Base-by-base conservation (phyloP, 2,113 vertebrate genomes). In the Leuciscus idus region DNA sequence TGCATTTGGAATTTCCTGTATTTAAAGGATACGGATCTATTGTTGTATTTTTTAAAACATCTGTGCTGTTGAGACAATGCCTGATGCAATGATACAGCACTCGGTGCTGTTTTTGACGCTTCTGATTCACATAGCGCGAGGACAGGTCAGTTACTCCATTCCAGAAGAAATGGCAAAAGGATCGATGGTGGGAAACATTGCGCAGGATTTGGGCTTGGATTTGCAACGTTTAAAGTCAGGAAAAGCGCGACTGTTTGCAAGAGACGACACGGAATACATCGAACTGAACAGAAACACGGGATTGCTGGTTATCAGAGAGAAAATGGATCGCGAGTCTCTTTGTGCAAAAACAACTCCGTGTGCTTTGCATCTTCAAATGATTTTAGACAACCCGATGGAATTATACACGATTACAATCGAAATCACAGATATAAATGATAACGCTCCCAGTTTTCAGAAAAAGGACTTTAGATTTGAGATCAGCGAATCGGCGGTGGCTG, bases 401-500 rank as follows among this genome's bases (percentile, higher is more conserved):
- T 55, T 83, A 2, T 83, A 89, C 68, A 57, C 86, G 0, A 64
- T 90, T n/a, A 78, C 66, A 48, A 30, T 89, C 0, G 75, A 89
- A 48, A 81, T 89, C 30, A 33, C 43, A 55, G 89, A 89, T 62
- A 86, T 89, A 26, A 83, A 83, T n/a, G 81, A 83, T 36, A 83
- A 83, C 19, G 21, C 28, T 21, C 81, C 81, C 21, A 72, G 19
- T 39, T 83, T 83, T 3, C 15, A 52, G 48, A 83, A 72, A 72
- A 72, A 1, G 3, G 36, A 80, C 0, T 55, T 83, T 10, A 39
- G 12, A 19, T 72, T 72, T 23, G 48, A 83, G 30, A 83, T 83
- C 19, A 83, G 81, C 66, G 81, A 83, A 26, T 57, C 33, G 21
- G 81, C 81, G 10, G 19, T 39, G 7, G n/a, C 13, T 2, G 81